Conservation (phyloP, 2,113 vertebrate species). For the Heterotis niloticus region DNA sequence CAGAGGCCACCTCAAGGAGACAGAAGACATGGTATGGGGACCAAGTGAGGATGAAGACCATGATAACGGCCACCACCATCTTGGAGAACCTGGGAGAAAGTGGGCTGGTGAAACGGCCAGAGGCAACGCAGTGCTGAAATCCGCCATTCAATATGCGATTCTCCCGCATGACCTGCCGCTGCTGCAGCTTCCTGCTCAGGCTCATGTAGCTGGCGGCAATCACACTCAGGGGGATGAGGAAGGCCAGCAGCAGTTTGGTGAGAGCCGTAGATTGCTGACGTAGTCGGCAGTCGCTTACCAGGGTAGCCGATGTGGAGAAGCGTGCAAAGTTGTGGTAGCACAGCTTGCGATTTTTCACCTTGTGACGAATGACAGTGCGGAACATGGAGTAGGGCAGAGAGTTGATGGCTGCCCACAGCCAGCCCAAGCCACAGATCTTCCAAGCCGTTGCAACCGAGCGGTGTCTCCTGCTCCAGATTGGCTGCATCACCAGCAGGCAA, state of each 20-base stretch:
- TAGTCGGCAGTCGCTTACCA: constrained; percentile 43
- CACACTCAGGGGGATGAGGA: constrained; percentile 70
- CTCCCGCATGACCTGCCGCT: constrained; percentile 59
- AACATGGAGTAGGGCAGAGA: constrained; percentile 74
- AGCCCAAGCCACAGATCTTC: constrained; percentile 64
- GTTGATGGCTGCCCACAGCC: constrained; percentile 69
- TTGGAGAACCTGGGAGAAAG: constrained; percentile 36
- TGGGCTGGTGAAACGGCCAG: not conserved
- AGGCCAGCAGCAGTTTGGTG: constrained; percentile 72
- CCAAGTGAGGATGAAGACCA: constrained; percentile 55
- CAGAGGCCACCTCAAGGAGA: constrained; percentile 46
- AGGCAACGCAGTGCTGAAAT: not conserved
- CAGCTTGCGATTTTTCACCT: constrained; percentile 40
- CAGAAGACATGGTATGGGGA: constrained; percentile 56
- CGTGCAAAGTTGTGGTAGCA: constrained; percentile 71
- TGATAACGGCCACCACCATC: constrained; percentile 47
- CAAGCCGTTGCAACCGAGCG: constrained; percentile 66
- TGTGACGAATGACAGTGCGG: constrained; percentile 60
- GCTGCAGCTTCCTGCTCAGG: constrained; percentile 66
- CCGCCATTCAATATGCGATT: constrained; percentile 34
- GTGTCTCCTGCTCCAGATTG: constrained; percentile 85
- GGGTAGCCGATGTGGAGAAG: constrained; percentile 35
- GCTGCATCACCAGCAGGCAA: constrained; percentile 73
- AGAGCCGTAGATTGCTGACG: constrained; percentile 59
- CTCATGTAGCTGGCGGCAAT: constrained; percentile 73